A percentile compares a stretch with the other conserved stretches of the same genome.
Conservation (phyloP, 1,140 invertebrate species). For the Zelostemma sp. region DNA sequence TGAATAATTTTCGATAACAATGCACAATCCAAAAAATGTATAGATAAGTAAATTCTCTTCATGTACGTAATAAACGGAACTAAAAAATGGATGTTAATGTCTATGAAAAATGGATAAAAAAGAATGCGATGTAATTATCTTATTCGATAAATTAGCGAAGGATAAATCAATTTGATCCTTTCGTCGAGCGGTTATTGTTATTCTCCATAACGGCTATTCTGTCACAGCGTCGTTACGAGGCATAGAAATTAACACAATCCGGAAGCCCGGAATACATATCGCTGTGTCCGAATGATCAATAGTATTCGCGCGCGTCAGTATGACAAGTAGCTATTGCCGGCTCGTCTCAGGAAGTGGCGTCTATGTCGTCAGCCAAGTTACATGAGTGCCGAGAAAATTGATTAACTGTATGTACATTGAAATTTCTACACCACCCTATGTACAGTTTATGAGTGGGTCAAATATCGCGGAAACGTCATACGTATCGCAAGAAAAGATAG, state of each 20-base stretch:
- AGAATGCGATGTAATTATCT: background rate
- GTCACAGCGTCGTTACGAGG: slow-evolving; percentile 23
- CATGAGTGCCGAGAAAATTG: slow-evolving; percentile 40
- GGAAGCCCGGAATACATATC: slow-evolving; percentile 40
- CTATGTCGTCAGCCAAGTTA: slow-evolving; percentile 41
- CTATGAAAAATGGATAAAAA: no score
- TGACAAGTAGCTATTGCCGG: slow-evolving; percentile 48
- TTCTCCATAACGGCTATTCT: slow-evolving; percentile 9
- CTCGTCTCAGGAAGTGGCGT: slow-evolving; percentile 43
- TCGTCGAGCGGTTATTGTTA: slow-evolving; percentile 1
- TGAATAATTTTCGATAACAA: no score
- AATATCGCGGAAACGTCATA: background rate
- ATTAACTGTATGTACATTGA: slow-evolving; percentile 26
- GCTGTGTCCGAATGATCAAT: slow-evolving; percentile 47
- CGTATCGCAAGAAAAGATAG: no score
- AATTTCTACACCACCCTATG: background rate
- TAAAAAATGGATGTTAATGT: no score
- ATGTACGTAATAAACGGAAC: no score
- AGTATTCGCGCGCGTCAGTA: slow-evolving; percentile 47
- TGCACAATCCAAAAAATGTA: no score
- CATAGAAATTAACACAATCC: slow-evolving; percentile 45
- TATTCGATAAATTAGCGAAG: background rate
- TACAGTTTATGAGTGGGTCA: background rate
- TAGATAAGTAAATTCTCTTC: no score
- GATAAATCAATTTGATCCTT: background rate